These are phyloP conservation scores for Lepeophtheirus nordmannii DNA, from an alignment of 2,888 invertebrate genomes.

Conservation along the genomic window DNA sequence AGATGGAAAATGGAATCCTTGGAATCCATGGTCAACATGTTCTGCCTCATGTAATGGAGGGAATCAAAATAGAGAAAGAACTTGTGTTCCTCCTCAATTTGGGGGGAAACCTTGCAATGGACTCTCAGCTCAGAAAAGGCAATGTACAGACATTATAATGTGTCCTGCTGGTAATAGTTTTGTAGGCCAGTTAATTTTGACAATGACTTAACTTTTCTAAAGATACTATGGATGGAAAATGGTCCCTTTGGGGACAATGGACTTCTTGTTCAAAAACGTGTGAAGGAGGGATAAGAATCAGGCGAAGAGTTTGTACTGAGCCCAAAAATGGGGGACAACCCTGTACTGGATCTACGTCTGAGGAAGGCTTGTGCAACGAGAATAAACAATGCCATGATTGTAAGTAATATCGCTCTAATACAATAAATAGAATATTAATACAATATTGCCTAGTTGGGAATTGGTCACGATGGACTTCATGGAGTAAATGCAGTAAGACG, in stretches of 20 bases:
- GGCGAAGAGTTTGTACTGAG: not conserved
- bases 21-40: not conserved
- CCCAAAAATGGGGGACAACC: not conserved
- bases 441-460: not conserved
- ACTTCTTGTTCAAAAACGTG: not conserved
- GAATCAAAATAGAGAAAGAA: not conserved
- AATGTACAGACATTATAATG: too few relatives aligned
- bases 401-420: not conserved
- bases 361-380: not conserved
- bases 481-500: not conserved
- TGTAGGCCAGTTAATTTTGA: too few relatives aligned
- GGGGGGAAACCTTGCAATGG: too few relatives aligned
- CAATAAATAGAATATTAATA: too few relatives aligned
- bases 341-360: not conserved
- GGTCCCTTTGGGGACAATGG: not conserved
- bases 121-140: too few relatives aligned
- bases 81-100: not conserved
- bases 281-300: not conserved
- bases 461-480: not conserved
- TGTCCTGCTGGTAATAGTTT: too few relatives aligned
- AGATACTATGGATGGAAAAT: not conserved
- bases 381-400: not conserved
- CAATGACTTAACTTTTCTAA: too few relatives aligned
- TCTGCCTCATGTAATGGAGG: not conserved
- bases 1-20: not conserved